Conservation (phyloP, 2,113 vertebrate species). For the Chloropsis hardwickii region DNA sequence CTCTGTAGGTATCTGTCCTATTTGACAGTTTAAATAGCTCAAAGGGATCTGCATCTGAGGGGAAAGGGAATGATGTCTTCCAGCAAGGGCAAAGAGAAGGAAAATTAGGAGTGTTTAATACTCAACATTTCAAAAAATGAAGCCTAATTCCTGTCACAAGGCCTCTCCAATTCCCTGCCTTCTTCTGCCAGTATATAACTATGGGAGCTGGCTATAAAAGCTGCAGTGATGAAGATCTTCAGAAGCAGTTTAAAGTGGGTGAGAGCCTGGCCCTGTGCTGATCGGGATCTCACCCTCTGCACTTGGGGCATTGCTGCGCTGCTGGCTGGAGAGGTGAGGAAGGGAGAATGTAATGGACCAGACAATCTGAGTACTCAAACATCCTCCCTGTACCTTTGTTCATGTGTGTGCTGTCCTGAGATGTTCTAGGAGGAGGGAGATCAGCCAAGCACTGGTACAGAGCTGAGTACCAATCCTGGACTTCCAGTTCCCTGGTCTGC, state of each 20-base stretch:
- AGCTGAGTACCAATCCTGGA: background rate
- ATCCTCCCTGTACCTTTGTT: background rate
- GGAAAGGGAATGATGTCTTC: background rate
- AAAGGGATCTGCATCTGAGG: background rate
- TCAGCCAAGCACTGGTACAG: too few relatives aligned
- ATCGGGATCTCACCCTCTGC: fast-evolving
- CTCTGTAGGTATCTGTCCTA: background rate
- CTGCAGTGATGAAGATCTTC: background rate
- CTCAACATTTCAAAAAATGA: background rate
- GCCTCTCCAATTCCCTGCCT: background rate
- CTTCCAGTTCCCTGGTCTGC: background rate
- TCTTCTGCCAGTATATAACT: background rate
- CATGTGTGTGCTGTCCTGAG: background rate
- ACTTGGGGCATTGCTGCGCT: fast-evolving
- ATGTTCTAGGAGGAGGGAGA: background rate
- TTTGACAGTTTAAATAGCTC: background rate
- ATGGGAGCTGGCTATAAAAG: background rate
- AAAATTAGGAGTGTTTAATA: background rate
- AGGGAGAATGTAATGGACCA: background rate
- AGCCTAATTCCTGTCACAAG: background rate
- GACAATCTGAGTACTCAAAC: background rate
- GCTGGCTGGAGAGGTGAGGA: background rate
- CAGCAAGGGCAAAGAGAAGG: background rate
- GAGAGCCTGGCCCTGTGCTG: background rate
- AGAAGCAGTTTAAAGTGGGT: background rate